Percentiles rank a stretch among this genome's conserved stretches.
Conservation (phyloP, 1,140 invertebrate species). For the Yoshiicerus persimilis region DNA sequence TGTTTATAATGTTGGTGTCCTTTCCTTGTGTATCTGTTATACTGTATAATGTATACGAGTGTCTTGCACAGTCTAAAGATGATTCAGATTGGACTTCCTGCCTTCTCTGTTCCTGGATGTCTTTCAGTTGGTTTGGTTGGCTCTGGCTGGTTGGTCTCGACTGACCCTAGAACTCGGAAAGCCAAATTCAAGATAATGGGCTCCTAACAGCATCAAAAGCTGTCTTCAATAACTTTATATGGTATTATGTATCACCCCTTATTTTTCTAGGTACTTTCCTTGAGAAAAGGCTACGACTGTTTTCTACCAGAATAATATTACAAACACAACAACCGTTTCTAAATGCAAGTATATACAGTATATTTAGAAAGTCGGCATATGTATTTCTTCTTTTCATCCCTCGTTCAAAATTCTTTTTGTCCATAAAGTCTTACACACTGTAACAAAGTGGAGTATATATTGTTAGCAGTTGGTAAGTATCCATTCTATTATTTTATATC, state of each 20-base stretch:
- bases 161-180: not conserved
- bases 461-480: too few relatives aligned
- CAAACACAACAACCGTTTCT: not conserved
- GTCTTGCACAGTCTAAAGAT: not conserved
- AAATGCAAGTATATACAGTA: not conserved
- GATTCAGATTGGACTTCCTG: not conserved
- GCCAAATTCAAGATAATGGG: slow-evolving; percentile 25
- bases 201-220: slow-evolving; percentile 26
- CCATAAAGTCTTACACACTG: too few relatives aligned
- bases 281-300: not conserved
- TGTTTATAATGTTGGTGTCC: not conserved
- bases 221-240: slow-evolving; percentile 25
- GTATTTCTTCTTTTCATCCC: not conserved
- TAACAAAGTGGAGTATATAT: not conserved
- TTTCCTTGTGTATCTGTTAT: not conserved
- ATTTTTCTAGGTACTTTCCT: not conserved
- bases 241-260: not conserved
- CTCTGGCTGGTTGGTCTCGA: not conserved
- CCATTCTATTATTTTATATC: not conserved
- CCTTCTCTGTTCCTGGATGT: too few relatives aligned
- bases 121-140: not conserved
- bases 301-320: not conserved
- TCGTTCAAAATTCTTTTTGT: not conserved
- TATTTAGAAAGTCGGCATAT: not conserved
- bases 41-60: not conserved